phyloP scores from a whole-genome alignment of 2,888 invertebrate species.

The Drosophila limbata region DNA sequence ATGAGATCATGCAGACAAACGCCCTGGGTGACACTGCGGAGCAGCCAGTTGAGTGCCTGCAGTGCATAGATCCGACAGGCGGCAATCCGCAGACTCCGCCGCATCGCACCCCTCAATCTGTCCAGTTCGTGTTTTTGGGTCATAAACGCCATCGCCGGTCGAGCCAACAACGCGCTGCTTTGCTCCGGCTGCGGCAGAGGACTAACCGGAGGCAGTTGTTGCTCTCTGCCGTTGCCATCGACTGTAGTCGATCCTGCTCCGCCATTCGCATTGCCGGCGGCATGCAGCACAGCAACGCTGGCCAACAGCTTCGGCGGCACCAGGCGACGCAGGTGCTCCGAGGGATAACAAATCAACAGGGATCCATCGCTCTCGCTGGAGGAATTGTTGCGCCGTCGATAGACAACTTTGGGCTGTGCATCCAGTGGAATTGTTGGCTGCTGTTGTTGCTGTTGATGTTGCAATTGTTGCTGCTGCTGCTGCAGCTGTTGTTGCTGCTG shows the following conservation, averaged over 20 bases:
- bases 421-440: constrained; percentile 46
- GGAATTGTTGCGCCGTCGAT: constrained; percentile 90
- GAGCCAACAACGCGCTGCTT: constrained; percentile 80
- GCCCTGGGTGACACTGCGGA: constrained; percentile 95
- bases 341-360: constrained; percentile 93
- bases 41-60: constrained; percentile 97
- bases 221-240: constrained; percentile 1
- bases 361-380: constrained; percentile 87
- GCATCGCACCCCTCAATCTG: constrained; percentile 93
- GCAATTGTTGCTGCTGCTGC: constrained; percentile 31
- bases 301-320: constrained; percentile 88
- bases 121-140: constrained; percentile 94
- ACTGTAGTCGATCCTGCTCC: neutral
- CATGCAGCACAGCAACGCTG: constrained; percentile 80
- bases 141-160: constrained; percentile 95
- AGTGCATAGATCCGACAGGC: constrained; percentile 94
- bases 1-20: constrained; percentile 96
- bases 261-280: constrained; percentile 37
- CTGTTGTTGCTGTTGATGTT: constrained; percentile 29
- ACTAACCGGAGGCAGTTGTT: constrained; percentile 5
- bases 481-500: constrained; percentile 44
- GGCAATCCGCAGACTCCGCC: constrained; percentile 92
- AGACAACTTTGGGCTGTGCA: constrained; percentile 83
- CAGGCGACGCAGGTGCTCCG: constrained; percentile 93
- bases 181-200: constrained; percentile 50